phyloP scores from a whole-genome alignment of 1,140 invertebrate species.

The Caenorhabditis latens region DNA sequence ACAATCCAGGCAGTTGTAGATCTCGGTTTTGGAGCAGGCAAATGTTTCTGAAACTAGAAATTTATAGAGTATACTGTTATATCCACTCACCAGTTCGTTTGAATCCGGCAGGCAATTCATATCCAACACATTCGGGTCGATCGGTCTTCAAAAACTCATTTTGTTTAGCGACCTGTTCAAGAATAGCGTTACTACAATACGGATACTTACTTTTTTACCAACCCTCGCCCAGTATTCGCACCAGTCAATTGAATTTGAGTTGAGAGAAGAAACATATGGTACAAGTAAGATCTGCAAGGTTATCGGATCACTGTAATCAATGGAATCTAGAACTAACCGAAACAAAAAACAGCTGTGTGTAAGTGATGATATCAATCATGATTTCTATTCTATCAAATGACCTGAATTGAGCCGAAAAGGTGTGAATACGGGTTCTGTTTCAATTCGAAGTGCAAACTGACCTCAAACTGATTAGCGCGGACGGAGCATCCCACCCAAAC shows the following conservation, averaged over 20 bases:
- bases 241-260: conserved; percentile 44
- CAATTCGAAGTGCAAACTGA: conserved; percentile 49
- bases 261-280: not conserved
- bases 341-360: not conserved
- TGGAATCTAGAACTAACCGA: not conserved
- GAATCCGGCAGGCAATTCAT: conserved; percentile 4
- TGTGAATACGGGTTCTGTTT: conserved; percentile 49
- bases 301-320: not conserved
- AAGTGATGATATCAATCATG: not conserved
- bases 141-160: conserved; percentile 51
- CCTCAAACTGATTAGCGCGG: conserved; percentile 51
- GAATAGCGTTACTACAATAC: not conserved
- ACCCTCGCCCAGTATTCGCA: conserved; percentile 44
- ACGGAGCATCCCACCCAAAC: conserved; percentile 48
- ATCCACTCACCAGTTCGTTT: conserved; percentile 4
- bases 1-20: conserved; percentile 29
- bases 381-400: not conserved
- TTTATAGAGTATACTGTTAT: not conserved
- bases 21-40: conserved; percentile 39
- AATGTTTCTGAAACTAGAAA: not conserved
- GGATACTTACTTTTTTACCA: conserved; percentile 22
- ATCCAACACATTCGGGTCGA: conserved; percentile 25
- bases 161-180: conserved; percentile 33
- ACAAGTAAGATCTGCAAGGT: no score
- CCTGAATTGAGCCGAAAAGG: not conserved